These are phyloP conservation scores for Lamellibrachia luymesi DNA, from an alignment of 1,140 invertebrate genomes.

Conservation along the genomic window DNA sequence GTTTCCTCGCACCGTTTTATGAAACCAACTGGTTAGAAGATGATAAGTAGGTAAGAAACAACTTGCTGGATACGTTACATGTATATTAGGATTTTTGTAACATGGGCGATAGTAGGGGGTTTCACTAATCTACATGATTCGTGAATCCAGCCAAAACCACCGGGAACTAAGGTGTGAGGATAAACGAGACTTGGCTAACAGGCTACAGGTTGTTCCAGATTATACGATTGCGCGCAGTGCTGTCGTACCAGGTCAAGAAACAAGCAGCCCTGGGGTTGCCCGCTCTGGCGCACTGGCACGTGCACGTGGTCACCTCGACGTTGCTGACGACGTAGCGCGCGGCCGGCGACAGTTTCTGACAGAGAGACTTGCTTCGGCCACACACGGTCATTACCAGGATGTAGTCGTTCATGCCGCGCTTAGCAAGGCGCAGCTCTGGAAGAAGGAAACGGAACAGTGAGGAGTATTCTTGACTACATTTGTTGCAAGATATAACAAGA, in stretches of 20 bases:
- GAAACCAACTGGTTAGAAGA: too few species aligned
- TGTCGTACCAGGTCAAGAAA: background rate
- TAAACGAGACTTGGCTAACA: background rate
- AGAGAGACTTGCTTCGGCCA: background rate
- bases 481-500: too few species aligned
- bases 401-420: background rate
- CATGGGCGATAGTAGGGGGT: too few species aligned
- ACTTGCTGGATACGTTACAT: too few species aligned
- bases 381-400: background rate
- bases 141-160: too few species aligned
- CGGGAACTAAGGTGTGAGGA: too few species aligned
- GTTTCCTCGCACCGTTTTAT: too few species aligned
- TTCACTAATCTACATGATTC: too few species aligned
- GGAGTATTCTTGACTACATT: too few species aligned
- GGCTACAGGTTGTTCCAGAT: background rate
- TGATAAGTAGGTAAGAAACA: too few species aligned
- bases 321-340: background rate
- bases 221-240: background rate
- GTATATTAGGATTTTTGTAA: too few species aligned
- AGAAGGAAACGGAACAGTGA: background rate
- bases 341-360: background rate
- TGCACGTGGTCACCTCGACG: background rate
- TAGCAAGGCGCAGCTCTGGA: background rate
- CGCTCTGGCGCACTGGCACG: background rate
- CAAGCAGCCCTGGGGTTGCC: background rate